phyloP scores from a whole-genome alignment of 1,140 invertebrate species.

The Micrasema longulum region DNA sequence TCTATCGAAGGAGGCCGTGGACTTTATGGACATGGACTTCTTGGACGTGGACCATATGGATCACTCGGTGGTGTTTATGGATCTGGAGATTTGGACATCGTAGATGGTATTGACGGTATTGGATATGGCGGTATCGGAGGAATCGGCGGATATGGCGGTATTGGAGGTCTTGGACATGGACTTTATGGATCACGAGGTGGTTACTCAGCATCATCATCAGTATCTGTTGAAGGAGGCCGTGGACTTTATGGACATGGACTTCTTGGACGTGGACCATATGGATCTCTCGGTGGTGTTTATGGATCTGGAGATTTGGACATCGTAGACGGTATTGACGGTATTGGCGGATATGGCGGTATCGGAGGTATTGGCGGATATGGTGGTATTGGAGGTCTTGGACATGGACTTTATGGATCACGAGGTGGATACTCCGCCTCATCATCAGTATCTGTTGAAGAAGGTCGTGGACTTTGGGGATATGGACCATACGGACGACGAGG shows the following conservation, averaged over 20 bases:
- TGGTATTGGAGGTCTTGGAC: not conserved
- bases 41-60: not conserved
- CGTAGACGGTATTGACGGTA: conserved; percentile 2
- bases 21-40: conserved; percentile 19
- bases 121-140: not conserved
- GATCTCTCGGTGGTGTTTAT: not conserved
- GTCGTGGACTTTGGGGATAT: not conserved
- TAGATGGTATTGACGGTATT: conserved; percentile 25
- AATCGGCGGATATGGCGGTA: not conserved
- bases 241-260: conserved; percentile 18
- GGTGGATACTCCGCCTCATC: not conserved
- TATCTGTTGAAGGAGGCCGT: too few relatives aligned
- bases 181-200: not conserved
- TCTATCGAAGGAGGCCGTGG: too few relatives aligned
- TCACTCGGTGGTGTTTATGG: conserved; percentile 4
- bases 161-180: not conserved
- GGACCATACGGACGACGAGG: not conserved
- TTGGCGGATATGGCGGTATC: not conserved
- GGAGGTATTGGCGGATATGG: not conserved
- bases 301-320: not conserved
- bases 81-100: conserved; percentile 11
- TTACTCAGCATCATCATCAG: too few relatives aligned
- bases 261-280: not conserved
- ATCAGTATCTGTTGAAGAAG: conserved; percentile 7
- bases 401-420: conserved; percentile 5